phyloP scores from a whole-genome alignment of 2,113 vertebrate genomes.

The Heterocephalus glaber region DNA sequence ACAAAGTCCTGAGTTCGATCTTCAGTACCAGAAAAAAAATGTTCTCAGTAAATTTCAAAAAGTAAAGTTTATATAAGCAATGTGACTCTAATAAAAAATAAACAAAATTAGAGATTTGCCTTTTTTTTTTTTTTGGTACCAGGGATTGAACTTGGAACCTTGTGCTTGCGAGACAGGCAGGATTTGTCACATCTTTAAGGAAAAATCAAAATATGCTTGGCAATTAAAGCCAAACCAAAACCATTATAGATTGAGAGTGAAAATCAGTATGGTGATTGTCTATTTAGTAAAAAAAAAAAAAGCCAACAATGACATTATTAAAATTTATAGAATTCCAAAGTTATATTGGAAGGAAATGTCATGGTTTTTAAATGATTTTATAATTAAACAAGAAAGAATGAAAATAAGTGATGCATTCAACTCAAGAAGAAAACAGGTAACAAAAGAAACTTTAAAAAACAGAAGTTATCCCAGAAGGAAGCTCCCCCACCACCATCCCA shows the following conservation, averaged over 20 bases:
- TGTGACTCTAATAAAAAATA: not conserved
- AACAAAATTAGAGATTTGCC: not conserved
- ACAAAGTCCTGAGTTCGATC: too few species aligned
- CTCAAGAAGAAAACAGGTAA: not conserved
- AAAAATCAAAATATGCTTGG: not conserved
- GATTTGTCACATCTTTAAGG: slow-evolving; percentile 17
- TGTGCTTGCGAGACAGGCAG: too few species aligned
- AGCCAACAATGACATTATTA: not conserved
- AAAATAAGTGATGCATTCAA: slow-evolving; percentile 32
- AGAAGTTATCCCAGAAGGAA: too few species aligned
- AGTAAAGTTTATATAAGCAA: not conserved
- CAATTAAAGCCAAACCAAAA: not conserved
- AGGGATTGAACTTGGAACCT: too few species aligned
- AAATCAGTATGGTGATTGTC: not conserved
- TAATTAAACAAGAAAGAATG: slow-evolving; percentile 30
- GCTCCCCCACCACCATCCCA: too few species aligned
- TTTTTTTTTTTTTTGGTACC: too few species aligned
- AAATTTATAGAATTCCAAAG: not conserved
- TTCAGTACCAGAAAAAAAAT: too few species aligned
- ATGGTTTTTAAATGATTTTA: slow-evolving; percentile 11
- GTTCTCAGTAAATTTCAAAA: too few species aligned
- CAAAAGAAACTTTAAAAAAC: not conserved
- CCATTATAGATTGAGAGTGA: not conserved
- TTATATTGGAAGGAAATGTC: too few species aligned
- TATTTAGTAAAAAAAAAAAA: not conserved